phyloP scores from a whole-genome alignment of 1,140 invertebrate species.

The Campoletis sonorensis region DNA sequence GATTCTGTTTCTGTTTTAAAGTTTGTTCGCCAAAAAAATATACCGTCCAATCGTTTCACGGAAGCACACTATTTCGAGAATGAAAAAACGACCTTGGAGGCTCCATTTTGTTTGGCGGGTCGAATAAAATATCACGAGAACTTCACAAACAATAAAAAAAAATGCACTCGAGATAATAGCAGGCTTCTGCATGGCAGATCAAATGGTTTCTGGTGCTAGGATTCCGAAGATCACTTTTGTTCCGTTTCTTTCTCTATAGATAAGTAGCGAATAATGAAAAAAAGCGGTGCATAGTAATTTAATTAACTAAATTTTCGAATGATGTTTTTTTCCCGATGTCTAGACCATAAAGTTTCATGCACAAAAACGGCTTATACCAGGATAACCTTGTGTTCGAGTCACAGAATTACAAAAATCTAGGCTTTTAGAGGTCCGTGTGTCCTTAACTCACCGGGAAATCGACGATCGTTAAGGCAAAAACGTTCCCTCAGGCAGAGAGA shows the following conservation, averaged over 20 bases:
- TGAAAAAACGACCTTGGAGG: background rate
- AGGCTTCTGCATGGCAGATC: background rate
- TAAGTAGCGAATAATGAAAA: slow-evolving; percentile 26
- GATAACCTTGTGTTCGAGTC: slow-evolving; percentile 11
- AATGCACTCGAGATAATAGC: slow-evolving; percentile 12
- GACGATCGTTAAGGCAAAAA: slow-evolving; percentile 50
- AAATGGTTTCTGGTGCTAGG: slow-evolving; percentile 18
- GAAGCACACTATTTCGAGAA: background rate
- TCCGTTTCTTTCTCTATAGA: background rate
- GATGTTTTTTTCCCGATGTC: slow-evolving; percentile 16
- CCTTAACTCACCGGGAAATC: slow-evolving; percentile 54
- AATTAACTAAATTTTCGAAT: slow-evolving; percentile 22
- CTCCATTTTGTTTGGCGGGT: background rate
- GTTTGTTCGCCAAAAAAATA: background rate
- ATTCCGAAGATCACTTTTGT: slow-evolving; percentile 11
- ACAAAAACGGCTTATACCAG: background rate
- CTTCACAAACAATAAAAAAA: background rate
- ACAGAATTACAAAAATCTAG: slow-evolving; percentile 28
- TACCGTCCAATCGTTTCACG: background rate
- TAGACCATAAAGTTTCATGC: background rate
- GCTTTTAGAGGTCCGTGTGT: slow-evolving; percentile 18
- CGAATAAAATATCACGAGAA: background rate
- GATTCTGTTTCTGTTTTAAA: background rate
- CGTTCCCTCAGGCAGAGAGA: background rate
- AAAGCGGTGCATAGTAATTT: background rate